A percentile compares a stretch with the other conserved stretches of the same genome.
These are phyloP conservation scores for Strongylocentrotus purpuratus DNA, from an alignment of 35 echinoderm and acorn worm genomes.

Conservation along the genomic window DNA sequence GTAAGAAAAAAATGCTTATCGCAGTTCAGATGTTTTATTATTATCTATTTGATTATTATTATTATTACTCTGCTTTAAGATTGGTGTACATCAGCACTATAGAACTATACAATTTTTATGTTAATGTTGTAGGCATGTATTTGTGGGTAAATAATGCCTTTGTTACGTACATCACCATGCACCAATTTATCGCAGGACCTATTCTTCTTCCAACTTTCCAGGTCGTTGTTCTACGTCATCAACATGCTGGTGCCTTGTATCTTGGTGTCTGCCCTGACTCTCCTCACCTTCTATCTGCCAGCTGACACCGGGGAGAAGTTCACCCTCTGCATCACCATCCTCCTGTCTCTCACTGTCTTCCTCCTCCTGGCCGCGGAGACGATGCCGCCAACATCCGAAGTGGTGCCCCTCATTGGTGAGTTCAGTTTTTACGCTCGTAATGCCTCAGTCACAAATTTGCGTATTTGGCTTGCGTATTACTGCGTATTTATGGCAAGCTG, in stretches of 20 bases:
- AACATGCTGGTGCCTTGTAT: conserved; percentile 87
- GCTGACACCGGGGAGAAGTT: conserved; percentile 89
- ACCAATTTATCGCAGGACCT: not conserved
- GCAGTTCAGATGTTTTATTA: too few relatives aligned
- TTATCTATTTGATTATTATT: too few relatives aligned
- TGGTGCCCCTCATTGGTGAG: conserved; percentile 88
- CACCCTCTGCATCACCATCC: conserved; percentile 96
- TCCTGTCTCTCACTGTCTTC: conserved; percentile 89
- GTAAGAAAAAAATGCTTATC: too few relatives aligned
- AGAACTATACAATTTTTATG: too few relatives aligned
- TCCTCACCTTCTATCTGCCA: conserved; percentile 82
- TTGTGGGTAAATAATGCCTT: too few relatives aligned
- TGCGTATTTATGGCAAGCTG: too few relatives aligned
- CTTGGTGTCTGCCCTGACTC: conserved; percentile 79
- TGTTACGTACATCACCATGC: too few relatives aligned
- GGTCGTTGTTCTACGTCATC: conserved; percentile 83
- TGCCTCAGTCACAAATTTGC: too few relatives aligned
- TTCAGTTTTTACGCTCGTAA: not conserved
- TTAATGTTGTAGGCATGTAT: too few relatives aligned
- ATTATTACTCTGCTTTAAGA: too few relatives aligned
- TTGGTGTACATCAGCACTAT: too few relatives aligned
- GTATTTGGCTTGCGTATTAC: too few relatives aligned
- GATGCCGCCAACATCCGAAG: conserved; percentile 88
- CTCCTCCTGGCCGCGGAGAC: conserved; percentile 85
- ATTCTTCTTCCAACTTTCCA: not conserved